Percentiles rank a stretch among this genome's conserved stretches.
Conservation (phyloP, 2,888 invertebrate species). For the Sphaerophoria rueppellii region DNA sequence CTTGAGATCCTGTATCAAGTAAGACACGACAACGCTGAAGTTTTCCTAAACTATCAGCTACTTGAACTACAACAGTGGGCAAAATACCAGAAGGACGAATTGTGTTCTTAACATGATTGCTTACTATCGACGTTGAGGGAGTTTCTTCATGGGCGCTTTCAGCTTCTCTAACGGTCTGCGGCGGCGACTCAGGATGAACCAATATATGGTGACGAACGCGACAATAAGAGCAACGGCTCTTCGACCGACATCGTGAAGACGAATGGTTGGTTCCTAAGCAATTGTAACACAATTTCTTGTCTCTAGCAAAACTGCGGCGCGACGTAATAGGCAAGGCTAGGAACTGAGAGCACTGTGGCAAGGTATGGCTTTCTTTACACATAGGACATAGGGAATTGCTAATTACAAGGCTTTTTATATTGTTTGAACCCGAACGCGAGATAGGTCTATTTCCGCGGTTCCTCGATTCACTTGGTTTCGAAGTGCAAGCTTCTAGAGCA, state of each 20-base stretch:
- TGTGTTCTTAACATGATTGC: neutral
- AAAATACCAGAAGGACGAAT: neutral
- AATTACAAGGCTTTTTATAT: slow-evolving; percentile 9
- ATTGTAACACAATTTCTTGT: slow-evolving; percentile 17
- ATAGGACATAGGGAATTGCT: neutral
- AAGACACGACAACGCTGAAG: neutral
- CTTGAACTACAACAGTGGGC: neutral
- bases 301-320: slow-evolving; percentile 18
- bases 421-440: neutral
- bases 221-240: neutral
- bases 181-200: neutral
- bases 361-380: neutral
- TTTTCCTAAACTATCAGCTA: neutral
- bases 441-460: neutral
- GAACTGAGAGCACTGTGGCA: slow-evolving; percentile 12
- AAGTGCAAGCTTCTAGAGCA: slow-evolving; percentile 3
- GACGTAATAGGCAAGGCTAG: slow-evolving; percentile 4
- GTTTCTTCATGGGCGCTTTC: neutral
- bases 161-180: neutral
- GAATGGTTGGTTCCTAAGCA: slow-evolving; percentile 13
- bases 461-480: neutral
- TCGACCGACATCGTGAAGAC: neutral
- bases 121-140: neutral
- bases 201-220: neutral
- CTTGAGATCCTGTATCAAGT: neutral